Base-by-base conservation (phyloP, 2,888 invertebrate species). In the Laothoe populi region DNA sequence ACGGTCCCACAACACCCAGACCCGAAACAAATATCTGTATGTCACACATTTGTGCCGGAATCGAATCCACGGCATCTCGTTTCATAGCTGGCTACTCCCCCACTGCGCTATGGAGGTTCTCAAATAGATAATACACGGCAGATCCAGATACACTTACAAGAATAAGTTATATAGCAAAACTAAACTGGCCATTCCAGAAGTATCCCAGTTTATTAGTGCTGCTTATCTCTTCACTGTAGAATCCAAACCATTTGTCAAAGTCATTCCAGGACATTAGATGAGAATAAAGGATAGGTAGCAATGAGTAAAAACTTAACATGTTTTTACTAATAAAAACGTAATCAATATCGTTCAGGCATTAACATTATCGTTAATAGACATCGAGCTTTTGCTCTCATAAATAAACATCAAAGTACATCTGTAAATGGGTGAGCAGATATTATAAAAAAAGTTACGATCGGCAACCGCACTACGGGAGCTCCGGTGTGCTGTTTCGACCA, bases 391-490 rank as follows among this genome's bases (percentile, higher is more conserved):
- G 73, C 70, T 72, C 77, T 77, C 75, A 88, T 88, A 82, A 84
- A 88, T 89, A 87, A 76, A 87, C 87, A 88, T 86, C 69, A 76
- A 63, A 68, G 63, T 69, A 65, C 67, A 63, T 68, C 83, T 82
- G 68, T 79, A 86, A 82, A 86, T 81, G 86, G 84, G 69, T 74
- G 76, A 72, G 75, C 75, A 69, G 70, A 64, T 44, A 61, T 59
- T 21, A 64, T 61, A 76, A 76, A 63, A 63, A 63, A 57, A n/a
- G 23, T 26, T n/a, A 35, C 38, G 60, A 57, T n/a, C 31, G 44
- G 45, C 46, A 44, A 53, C 44, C 19, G 23, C 57, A 19, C 62
- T 23, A 26, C 62, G 46, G 62, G 62, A 58, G 62, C 58, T 42
- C 58, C 16, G 59, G 59, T 24, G 45, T 11, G n/a, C 59, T 26